Conservation (phyloP, 92 coral and sea anemone species). For the Epizoanthus ramosus region DNA sequence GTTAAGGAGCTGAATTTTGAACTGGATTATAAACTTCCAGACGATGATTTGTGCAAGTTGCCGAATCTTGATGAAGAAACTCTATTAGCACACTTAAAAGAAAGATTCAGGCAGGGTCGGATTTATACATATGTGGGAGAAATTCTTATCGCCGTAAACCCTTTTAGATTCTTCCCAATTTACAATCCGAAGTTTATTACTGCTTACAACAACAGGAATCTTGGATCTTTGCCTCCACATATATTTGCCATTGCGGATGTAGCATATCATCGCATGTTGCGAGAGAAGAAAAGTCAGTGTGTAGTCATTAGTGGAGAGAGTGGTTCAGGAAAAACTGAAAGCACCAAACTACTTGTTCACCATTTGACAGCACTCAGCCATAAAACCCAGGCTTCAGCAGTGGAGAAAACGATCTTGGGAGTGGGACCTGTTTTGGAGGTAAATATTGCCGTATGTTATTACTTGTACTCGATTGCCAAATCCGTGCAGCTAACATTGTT, state of each 20-base stretch:
- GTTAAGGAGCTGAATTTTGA: conserved; percentile 68
- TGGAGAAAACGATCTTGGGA: conserved; percentile 96
- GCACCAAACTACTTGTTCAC: conserved; percentile 94
- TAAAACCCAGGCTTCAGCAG: conserved; percentile 86
- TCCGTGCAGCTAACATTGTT: conserved; percentile 21
- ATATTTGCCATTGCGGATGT: conserved; percentile 98
- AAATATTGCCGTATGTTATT: conserved; percentile 28
- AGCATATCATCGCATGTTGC: conserved; percentile 94
- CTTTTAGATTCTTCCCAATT: conserved; percentile 97
- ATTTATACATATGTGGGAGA: conserved; percentile 98
- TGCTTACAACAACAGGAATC: conserved; percentile 86
- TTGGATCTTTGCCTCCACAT: conserved; percentile 96
- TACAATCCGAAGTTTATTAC: conserved; percentile 94
- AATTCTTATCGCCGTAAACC: conserved; percentile 95
- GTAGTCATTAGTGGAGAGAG: conserved; percentile 98
- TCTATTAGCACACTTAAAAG: conserved; percentile 79
- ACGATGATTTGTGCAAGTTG: conserved; percentile 87
- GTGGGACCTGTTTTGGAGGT: conserved; percentile 99
- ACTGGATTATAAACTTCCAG: conserved; percentile 75
- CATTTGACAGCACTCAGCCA: conserved; percentile 95
- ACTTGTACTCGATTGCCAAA: background rate
- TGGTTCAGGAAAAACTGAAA: conserved; percentile 98
- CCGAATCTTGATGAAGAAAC: conserved; percentile 93
- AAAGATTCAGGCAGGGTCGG: conserved; percentile 84
- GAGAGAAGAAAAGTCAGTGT: conserved; percentile 91